Evolutionary conservation across 37 sponge, comb jelly and placozoan genomes (phyloP), one percentile per base, ranked within the genome.

Genomic region (Beroe ovata): DNA sequence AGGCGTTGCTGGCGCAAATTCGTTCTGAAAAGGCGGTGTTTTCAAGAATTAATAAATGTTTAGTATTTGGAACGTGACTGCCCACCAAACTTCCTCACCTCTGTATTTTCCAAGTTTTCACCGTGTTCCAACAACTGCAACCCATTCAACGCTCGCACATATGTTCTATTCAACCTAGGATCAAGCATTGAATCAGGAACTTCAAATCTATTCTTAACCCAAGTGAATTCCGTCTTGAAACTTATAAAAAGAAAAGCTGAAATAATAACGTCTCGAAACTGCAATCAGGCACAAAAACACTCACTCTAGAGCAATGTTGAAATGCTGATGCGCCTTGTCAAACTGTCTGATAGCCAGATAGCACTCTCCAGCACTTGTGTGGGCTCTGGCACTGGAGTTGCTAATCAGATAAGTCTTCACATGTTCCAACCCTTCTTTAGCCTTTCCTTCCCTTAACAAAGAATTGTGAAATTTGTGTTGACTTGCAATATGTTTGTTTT

Each of bases 251-350:
- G 11, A 58, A 58, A 58, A 58, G 59, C 59, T 18, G 59, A 58
- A 18, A 58, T 58, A 19, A 19, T 58, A 19, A 58, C 59, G 59
- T 58, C 11, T 58, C 18, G 59, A 18, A 11, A 58, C 59, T 58
- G 11, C 16, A 58, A 58, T 19, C 18, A 19, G 59, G 16, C 59
- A 19, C 11, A 58, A 11, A 58, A 28, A 62, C 8, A 62, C 71
- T 69, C 38, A 69, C 71, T 69, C 71, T 2, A 69, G 38, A 8
- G 71, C 71, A 38, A 69, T 69, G 71, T 34, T 69, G 38, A 69
- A 69, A 20, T 69, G 71, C 20, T 69, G 71, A 38, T 69, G 71
- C 19, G 71, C 71, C 38, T 69, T 69, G 6, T 69, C 71, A 38
- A 36, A 34, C 38, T 69, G 71, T 69, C 71, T 29, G 38, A 69